Evolutionary conservation across 2,888 invertebrate species (phyloP), one percentile per base, ranked within the genome.

Genomic region (Choreutis nemorana): DNA sequence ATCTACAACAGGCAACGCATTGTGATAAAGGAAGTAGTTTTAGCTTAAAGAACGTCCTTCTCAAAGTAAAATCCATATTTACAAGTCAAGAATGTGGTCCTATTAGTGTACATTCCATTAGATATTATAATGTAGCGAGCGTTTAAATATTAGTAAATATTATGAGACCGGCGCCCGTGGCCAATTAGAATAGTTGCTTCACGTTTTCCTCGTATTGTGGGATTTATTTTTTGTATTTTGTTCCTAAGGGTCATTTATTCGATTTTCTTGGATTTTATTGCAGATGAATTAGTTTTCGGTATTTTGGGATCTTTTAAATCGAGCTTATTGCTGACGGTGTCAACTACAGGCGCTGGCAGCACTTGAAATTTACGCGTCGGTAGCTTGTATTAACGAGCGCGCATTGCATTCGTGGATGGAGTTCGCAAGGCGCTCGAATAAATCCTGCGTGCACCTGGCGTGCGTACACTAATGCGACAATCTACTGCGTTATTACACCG

Each of bases 361-460:
- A 73, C 75, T 71, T 71, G 72, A 73, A 77, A 77, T 77, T 75
- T 75, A 77, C 73, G 75, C 68, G 62, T 56, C 71, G 62, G 70
- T 62, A 64, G 68, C 67, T 71, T 72, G 71, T 73, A 75, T 72
- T 73, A 77, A 75, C 72, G 72, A 71, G 68, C 68, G 58, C 60
- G 64, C 60, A 57, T 58, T 63, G 67, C 60, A 64, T 60, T 45
- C 54, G 58, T 43, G 63, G 57, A 60, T 55, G 54, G 63, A 58
- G 56, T 55, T 55, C 59, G 56, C 65, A 56, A 54, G 57, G 62
- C 64, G 61, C 46, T 50, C 59, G 54, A 65, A 78, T 78, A 78
- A 78, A 78, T 78, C 73, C 75, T 71, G 58, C 45, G 50, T 49
- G 75, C 77, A 78, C 75, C 77, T 78, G 77, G 72, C 50, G 58